Conservation (phyloP, 1,140 invertebrate genomes). For the Drosophila funebris region DNA sequence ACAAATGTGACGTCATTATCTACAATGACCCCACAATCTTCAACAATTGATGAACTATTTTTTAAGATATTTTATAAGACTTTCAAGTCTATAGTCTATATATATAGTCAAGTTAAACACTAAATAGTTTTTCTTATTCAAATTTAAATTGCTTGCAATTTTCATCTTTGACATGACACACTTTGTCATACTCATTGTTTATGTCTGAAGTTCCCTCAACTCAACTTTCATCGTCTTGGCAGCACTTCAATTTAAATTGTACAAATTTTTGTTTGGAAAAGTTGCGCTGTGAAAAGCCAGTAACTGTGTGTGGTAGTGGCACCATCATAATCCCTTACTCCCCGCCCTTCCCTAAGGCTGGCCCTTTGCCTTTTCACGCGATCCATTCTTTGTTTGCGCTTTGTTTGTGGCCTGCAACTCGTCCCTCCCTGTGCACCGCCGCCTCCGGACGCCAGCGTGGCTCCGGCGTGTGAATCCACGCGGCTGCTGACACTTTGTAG, state of each 20-base stretch:
- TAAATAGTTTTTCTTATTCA: not conserved
- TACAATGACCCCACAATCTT: slow-evolving; percentile 24
- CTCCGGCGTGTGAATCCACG: slow-evolving; percentile 65
- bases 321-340: not conserved
- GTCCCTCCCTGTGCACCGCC: not conserved
- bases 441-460: slow-evolving; percentile 14
- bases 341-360: slow-evolving; percentile 6
- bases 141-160: not conserved
- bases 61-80: not conserved
- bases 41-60: slow-evolving; percentile 37
- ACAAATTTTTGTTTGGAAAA: slow-evolving; percentile 57
- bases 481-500: slow-evolving; percentile 71
- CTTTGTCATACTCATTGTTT: slow-evolving; percentile 1
- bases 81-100: not conserved
- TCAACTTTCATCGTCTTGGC: slow-evolving; percentile 11
- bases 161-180: slow-evolving; percentile 7
- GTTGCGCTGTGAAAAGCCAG: slow-evolving; percentile 22
- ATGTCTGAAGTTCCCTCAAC: not conserved
- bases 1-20: slow-evolving; percentile 36
- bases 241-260: slow-evolving; percentile 71
- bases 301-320: slow-evolving; percentile 36
- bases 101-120: not conserved
- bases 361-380: slow-evolving; percentile 65
- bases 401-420: slow-evolving; percentile 57
- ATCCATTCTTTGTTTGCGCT: slow-evolving; percentile 72